phyloP scores from a whole-genome alignment of 2,113 vertebrate genomes.

The Actenoides hombroni region DNA sequence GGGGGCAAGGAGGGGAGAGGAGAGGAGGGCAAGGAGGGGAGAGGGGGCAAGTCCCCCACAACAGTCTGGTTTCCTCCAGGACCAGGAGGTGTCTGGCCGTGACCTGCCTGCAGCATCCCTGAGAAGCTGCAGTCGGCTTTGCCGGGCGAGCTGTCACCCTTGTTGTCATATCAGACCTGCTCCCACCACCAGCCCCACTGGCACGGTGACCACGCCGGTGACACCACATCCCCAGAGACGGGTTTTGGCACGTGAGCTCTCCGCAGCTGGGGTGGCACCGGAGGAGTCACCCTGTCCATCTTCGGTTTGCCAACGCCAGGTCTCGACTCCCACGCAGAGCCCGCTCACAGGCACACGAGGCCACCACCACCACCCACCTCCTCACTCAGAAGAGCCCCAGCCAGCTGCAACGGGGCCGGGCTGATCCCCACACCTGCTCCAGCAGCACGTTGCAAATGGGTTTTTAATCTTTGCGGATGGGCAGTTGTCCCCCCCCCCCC shows the following conservation, averaged over 20 bases:
- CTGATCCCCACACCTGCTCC: not conserved
- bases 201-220: not conserved
- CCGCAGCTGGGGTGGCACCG: fast-evolving
- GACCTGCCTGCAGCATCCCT: not conserved
- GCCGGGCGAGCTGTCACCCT: not conserved
- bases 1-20: not conserved
- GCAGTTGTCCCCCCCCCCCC: not conserved
- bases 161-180: not conserved
- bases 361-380: not conserved
- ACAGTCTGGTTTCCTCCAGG: not conserved
- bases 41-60: not conserved
- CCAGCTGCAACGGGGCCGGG: not conserved
- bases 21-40: too few species aligned
- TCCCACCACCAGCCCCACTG: not conserved
- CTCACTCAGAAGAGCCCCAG: not conserved
- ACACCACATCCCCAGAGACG: fast-evolving
- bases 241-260: fast-evolving
- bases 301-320: not conserved
- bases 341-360: too few species aligned
- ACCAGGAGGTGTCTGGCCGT: not conserved
- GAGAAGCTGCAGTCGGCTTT: not conserved
- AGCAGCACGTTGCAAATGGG: not conserved
- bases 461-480: not conserved
- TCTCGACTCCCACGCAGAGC: too few species aligned
- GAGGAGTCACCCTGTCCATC: fast-evolving